Conservation (phyloP, 1,140 invertebrate species). For the Lerema accius region DNA sequence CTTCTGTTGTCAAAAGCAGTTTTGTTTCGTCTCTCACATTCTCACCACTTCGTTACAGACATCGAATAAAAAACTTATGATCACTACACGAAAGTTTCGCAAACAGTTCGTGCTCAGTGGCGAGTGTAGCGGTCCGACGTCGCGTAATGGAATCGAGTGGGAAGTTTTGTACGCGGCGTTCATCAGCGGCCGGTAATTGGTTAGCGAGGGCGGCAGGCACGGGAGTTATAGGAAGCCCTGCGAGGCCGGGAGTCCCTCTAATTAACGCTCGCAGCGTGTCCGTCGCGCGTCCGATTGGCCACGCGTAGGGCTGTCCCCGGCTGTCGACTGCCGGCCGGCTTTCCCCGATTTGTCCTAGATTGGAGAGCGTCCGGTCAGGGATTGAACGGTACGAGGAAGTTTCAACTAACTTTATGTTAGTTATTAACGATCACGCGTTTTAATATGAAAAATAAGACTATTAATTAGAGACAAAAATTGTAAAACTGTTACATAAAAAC, state of each 20-base stretch:
- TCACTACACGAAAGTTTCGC: constrained; percentile 4
- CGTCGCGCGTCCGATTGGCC: constrained; percentile 51
- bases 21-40: background rate
- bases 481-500: no score
- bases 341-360: background rate
- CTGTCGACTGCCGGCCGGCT: background rate
- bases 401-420: background rate
- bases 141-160: constrained; percentile 61
- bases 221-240: constrained; percentile 40
- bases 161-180: constrained; percentile 62
- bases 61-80: constrained; percentile 14
- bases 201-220: constrained; percentile 54
- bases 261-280: constrained; percentile 63
- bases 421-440: background rate
- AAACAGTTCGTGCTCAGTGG: constrained; percentile 40
- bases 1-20: no score
- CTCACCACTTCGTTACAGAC: background rate
- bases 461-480: no score
- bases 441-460: no score
- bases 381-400: background rate
- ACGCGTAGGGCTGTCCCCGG: constrained; percentile 47
- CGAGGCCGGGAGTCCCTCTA: constrained; percentile 60
- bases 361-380: background rate
- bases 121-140: constrained; percentile 45
- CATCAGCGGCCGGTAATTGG: constrained; percentile 74